Percentiles rank a stretch among this genome's conserved stretches.
Conservation (phyloP, 2,888 invertebrate species). For the Diaperis boleti region DNA sequence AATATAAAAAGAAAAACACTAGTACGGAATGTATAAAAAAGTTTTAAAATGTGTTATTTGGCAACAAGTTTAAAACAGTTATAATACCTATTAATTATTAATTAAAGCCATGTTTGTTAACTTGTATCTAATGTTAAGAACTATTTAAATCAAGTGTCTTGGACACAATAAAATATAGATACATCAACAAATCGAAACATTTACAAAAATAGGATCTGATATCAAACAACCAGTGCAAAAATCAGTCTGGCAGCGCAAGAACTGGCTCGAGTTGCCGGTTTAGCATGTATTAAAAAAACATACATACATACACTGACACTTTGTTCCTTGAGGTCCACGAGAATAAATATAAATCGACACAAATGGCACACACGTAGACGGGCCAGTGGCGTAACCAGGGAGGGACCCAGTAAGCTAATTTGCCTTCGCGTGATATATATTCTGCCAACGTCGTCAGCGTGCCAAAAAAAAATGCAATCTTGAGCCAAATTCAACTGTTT, state of each 20-base stretch:
- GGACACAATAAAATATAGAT: slow-evolving; percentile 63
- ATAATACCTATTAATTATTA: slow-evolving; percentile 58
- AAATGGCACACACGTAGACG: slow-evolving; percentile 52
- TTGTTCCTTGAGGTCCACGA: slow-evolving; percentile 38
- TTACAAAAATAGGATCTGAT: slow-evolving; percentile 64
- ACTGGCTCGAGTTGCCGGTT: slow-evolving; percentile 46
- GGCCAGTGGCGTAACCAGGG: slow-evolving; percentile 41
- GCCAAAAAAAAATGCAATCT: not conserved
- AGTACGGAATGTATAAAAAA: slow-evolving; percentile 67
- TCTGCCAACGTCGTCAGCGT: not conserved
- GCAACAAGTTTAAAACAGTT: slow-evolving; percentile 64
- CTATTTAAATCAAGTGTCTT: slow-evolving; percentile 51
- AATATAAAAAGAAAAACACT: slow-evolving; percentile 55
- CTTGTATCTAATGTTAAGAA: slow-evolving; percentile 59
- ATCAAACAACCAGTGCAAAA: slow-evolving; percentile 46
- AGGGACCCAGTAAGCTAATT: slow-evolving; percentile 27
- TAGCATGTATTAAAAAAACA: slow-evolving; percentile 40
- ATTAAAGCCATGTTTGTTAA: slow-evolving; percentile 63
- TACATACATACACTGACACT: slow-evolving; percentile 43
- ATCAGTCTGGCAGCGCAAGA: slow-evolving; percentile 57
- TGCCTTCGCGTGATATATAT: not conserved
- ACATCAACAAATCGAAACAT: slow-evolving; percentile 61
- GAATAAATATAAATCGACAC: slow-evolving; percentile 43
- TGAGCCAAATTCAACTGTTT: not conserved
- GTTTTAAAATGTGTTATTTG: slow-evolving; percentile 67